A percentile compares a stretch with the other conserved stretches of the same genome.
phyloP scores from a whole-genome alignment of 2,113 vertebrate species.

The Brachypteracias leptosomus region DNA sequence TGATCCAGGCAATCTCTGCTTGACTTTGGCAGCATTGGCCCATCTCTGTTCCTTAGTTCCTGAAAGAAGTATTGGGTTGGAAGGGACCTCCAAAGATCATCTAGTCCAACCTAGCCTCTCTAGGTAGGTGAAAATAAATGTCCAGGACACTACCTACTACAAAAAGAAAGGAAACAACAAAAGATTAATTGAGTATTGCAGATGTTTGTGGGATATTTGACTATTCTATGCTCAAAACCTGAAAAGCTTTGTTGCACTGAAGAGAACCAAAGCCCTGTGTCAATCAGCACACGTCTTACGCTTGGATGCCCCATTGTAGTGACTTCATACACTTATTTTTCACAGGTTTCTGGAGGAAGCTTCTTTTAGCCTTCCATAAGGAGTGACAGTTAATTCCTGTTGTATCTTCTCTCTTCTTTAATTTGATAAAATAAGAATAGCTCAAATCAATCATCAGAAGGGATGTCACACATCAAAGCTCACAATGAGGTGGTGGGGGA shows the following conservation, averaged over 20 bases:
- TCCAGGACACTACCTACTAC: background rate
- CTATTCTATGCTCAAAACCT: background rate
- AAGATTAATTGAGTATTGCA: background rate
- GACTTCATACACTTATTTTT: background rate
- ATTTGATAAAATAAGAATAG: constrained; percentile 37
- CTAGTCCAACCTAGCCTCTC: too few species aligned
- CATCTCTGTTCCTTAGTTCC: background rate
- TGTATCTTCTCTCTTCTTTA: constrained; percentile 33
- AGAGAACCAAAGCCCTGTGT: background rate
- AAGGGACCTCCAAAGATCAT: too few species aligned
- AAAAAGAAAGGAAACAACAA: background rate
- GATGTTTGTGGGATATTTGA: background rate
- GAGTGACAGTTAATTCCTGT: background rate
- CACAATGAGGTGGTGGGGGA: background rate
- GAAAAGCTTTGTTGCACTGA: background rate
- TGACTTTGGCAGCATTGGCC: background rate
- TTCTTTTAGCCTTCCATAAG: background rate
- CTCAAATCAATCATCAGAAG: constrained; percentile 33
- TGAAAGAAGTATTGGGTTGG: too few species aligned
- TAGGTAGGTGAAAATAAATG: background rate
- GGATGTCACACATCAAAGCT: constrained; percentile 1
- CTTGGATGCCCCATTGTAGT: background rate
- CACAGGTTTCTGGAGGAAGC: background rate
- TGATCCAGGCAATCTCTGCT: background rate
- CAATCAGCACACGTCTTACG: background rate